phyloP scores from a whole-genome alignment of 2,113 vertebrate genomes.

The Dicaeum eximium region DNA sequence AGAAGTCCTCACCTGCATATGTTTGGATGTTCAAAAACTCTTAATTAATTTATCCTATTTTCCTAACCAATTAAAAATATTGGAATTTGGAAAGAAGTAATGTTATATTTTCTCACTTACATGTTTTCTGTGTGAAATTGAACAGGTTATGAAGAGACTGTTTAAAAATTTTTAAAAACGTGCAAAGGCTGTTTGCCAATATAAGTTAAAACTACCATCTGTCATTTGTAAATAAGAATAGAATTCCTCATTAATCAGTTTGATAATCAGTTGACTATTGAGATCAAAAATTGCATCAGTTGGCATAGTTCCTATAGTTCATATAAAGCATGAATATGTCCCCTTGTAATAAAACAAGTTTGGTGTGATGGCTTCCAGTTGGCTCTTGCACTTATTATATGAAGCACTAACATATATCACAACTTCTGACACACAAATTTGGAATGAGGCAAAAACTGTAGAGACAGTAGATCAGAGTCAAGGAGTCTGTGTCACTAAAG shows the following conservation, averaged over 20 bases:
- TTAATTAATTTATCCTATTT: background rate
- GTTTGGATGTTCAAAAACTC: background rate
- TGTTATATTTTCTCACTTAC: background rate
- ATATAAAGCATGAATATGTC: conserved; percentile 36
- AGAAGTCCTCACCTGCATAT: background rate
- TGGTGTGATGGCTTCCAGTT: conserved; percentile 52
- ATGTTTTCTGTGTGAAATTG: background rate
- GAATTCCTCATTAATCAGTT: conserved; percentile 28
- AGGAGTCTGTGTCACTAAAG: background rate
- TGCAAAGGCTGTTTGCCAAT: background rate
- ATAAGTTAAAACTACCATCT: background rate
- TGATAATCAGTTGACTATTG: background rate
- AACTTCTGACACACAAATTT: conserved; percentile 50
- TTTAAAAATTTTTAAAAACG: background rate
- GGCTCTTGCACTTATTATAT: conserved; percentile 58
- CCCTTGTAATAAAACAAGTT: conserved; percentile 48
- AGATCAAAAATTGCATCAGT: conserved; percentile 33
- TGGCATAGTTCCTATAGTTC: conserved; percentile 14
- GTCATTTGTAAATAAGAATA: background rate
- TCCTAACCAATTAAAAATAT: background rate
- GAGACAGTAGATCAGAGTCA: conserved; percentile 20
- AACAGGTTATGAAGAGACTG: background rate
- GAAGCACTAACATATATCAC: conserved; percentile 58
- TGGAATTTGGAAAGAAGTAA: background rate
- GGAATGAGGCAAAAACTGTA: conserved; percentile 34